Conservation (phyloP, 2,797 vertebrate genomes). For the Chelon labrosus region DNA sequence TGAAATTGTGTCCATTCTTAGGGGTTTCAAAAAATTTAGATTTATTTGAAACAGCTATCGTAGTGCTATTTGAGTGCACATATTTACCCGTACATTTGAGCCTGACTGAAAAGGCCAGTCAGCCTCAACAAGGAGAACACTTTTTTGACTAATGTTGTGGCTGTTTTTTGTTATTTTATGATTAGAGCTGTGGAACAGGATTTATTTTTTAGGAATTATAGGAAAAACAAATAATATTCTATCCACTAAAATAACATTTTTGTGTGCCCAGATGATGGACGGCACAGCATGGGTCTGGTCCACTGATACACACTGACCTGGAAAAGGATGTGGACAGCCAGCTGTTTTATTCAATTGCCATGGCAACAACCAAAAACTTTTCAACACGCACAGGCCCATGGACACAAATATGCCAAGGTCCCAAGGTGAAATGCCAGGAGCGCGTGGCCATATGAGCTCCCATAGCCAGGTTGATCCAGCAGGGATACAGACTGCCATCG, state of each 20-base stretch:
- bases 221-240: background rate
- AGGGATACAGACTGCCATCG: slow-evolving; percentile 35
- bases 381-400: slow-evolving; percentile 2
- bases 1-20: no score
- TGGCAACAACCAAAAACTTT: slow-evolving; percentile 35
- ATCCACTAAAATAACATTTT: background rate
- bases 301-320: slow-evolving; percentile 60
- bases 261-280: background rate
- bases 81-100: no score
- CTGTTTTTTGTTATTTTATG: background rate
- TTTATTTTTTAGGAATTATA: background rate
- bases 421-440: slow-evolving; percentile 46
- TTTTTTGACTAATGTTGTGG: background rate
- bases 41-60: no score
- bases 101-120: no score
- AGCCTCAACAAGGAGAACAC: no score
- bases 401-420: slow-evolving; percentile 45
- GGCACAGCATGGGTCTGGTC: slow-evolving; percentile 17
- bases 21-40: no score
- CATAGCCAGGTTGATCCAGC: slow-evolving; percentile 56
- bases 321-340: slow-evolving; percentile 55
- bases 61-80: no score
- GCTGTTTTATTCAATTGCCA: slow-evolving; percentile 64
- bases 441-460: slow-evolving; percentile 62
- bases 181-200: background rate